A percentile compares a stretch with the other conserved stretches of the same genome.
Conservation (phyloP, 2,113 vertebrate genomes). For the Nothoprocta pentlandii region DNA sequence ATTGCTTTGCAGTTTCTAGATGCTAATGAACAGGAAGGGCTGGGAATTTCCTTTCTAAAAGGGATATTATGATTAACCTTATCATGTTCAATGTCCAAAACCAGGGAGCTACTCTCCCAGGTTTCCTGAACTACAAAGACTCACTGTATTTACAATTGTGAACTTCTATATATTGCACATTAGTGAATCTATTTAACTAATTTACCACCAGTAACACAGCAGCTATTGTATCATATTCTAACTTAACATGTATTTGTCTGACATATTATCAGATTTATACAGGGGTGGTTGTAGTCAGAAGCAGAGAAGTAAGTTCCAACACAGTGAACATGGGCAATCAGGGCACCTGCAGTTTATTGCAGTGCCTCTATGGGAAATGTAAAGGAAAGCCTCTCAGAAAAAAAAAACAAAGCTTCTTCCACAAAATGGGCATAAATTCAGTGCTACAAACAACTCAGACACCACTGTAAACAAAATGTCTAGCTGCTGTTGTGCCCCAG, state of each 20-base stretch:
- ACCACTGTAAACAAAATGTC: not conserved
- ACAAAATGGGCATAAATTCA: not conserved
- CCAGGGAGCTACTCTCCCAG: constrained; percentile 8
- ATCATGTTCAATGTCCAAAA: constrained; percentile 21
- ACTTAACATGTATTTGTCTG: constrained; percentile 43
- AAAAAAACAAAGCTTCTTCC: not conserved
- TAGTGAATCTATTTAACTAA: constrained; percentile 67
- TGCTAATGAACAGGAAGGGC: not conserved
- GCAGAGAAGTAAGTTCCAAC: constrained; percentile 61
- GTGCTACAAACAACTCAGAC: not conserved
- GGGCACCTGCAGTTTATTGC: constrained; percentile 7
- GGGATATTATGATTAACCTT: not conserved
- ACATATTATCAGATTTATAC: constrained; percentile 66
- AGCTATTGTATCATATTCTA: constrained; percentile 40
- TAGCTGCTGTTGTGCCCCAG: not conserved
- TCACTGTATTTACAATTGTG: constrained; percentile 50
- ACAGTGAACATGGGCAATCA: constrained; percentile 15
- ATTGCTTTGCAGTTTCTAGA: not conserved
- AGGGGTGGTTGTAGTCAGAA: constrained; percentile 49
- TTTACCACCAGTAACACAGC: constrained; percentile 60
- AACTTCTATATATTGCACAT: constrained; percentile 65
- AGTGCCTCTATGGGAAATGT: not conserved
- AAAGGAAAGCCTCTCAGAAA: not conserved
- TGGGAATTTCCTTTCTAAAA: constrained; percentile 22
- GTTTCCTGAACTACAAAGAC: constrained; percentile 36